Evolutionary conservation across 2,888 invertebrate genomes (phyloP).

Genomic region (Amphimallon solstitiale): DNA sequence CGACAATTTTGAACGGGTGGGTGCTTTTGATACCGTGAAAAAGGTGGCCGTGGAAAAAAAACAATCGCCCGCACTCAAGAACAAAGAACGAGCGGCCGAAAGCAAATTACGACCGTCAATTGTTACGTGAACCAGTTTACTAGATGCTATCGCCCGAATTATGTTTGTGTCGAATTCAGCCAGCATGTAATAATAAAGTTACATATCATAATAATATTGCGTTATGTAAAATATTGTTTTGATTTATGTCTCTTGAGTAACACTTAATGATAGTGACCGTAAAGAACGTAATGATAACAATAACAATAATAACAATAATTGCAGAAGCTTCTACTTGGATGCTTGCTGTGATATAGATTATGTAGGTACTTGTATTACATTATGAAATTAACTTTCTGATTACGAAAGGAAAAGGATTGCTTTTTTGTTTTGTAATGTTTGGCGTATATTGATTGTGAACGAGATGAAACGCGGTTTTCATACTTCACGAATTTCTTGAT

Average conservation of each 20-base stretch:
- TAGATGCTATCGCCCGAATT: background rate
- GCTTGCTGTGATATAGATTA: background rate
- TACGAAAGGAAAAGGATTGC: background rate
- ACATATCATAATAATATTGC: background rate
- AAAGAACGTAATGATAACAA: too few species aligned
- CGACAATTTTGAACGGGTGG: background rate
- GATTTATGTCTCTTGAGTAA: conserved; percentile 19
- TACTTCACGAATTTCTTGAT: too few species aligned
- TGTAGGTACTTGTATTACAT: too few species aligned
- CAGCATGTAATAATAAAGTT: background rate
- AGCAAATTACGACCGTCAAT: conserved; percentile 5
- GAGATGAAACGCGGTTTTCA: too few species aligned
- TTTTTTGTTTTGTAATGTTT: too few species aligned
- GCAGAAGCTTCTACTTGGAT: background rate
- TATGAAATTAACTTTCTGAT: conserved; percentile 9
- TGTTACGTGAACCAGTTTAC: background rate
- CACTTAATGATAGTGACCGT: background rate
- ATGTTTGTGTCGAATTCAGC: background rate
- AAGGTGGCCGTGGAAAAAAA: conserved; percentile 7
- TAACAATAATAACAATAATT: background rate
- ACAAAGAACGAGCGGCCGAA: background rate
- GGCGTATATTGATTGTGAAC: too few species aligned
- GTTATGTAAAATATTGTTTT: conserved; percentile 13
- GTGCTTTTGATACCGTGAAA: background rate
- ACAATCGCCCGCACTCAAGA: conserved; percentile 3